phyloP scores from a whole-genome alignment of 2,797 vertebrate species.

The Mycteria americana region DNA sequence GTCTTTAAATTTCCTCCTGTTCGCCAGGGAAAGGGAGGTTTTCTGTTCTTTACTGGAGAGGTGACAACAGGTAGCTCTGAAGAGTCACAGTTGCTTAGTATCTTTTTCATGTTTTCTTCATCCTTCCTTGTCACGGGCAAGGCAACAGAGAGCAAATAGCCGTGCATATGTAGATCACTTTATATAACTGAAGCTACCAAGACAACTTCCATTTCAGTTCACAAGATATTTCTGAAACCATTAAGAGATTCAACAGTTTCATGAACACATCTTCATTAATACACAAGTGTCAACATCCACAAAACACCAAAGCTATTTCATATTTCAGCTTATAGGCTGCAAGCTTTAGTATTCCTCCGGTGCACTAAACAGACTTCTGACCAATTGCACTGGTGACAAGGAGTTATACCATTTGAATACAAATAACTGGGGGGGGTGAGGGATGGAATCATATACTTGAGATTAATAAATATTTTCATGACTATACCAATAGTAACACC shows the following conservation, averaged over 20 bases:
- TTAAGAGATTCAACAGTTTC: background rate
- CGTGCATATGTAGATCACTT: background rate
- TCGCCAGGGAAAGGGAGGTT: background rate
- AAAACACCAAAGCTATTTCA: background rate
- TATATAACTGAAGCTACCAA: background rate
- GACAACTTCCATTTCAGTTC: background rate
- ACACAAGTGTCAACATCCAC: background rate
- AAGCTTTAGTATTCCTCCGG: background rate
- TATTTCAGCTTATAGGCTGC: background rate
- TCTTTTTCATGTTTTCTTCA: background rate
- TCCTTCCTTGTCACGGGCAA: background rate
- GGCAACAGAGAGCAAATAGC: background rate
- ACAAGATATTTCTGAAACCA: background rate
- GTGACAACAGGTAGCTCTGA: background rate
- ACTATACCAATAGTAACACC: background rate
- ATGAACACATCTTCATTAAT: background rate
- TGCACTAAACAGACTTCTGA: background rate
- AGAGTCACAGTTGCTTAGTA: background rate
- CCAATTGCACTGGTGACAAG: background rate
- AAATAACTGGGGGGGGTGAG: background rate
- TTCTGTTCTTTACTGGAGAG: background rate
- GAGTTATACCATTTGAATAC: background rate
- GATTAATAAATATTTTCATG: background rate
- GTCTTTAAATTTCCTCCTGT: background rate
- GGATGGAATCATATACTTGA: background rate